phyloP scores from a whole-genome alignment of 2,888 invertebrate species.

The Anoncus sp. region DNA sequence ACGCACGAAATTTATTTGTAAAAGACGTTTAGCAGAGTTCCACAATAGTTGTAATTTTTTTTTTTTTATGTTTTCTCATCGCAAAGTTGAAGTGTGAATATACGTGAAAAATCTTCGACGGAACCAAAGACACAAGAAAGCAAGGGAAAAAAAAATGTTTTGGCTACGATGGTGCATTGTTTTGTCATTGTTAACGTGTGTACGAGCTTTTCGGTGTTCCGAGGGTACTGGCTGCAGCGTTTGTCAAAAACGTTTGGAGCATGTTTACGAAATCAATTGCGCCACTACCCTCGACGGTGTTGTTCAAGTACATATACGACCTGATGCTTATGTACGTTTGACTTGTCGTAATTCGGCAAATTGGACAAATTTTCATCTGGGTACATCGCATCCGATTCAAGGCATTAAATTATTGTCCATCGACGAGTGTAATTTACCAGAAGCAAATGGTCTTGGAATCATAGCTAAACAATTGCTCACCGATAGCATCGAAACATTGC shows the following conservation, averaged over 20 bases:
- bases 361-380: slow-evolving; percentile 71
- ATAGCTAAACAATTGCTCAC: slow-evolving; percentile 68
- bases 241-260: slow-evolving; percentile 50
- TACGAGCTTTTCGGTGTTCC: slow-evolving; percentile 61
- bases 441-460: slow-evolving; percentile 62
- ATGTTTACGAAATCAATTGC: slow-evolving; percentile 67
- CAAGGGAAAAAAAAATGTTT: slow-evolving; percentile 35
- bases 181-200: slow-evolving; percentile 4
- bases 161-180: slow-evolving; percentile 34
- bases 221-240: slow-evolving; percentile 57
- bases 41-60: neutral
- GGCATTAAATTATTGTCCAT: slow-evolving; percentile 62
- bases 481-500: slow-evolving; percentile 58
- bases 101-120: neutral
- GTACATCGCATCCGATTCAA: slow-evolving; percentile 1
- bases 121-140: neutral
- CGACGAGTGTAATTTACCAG: slow-evolving; percentile 69
- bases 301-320: slow-evolving; percentile 67
- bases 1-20: neutral
- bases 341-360: slow-evolving; percentile 64
- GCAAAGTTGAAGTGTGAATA: neutral
- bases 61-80: too few relatives aligned
- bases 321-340: slow-evolving; percentile 63
- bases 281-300: slow-evolving; percentile 40
- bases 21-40: neutral